Base-by-base conservation (phyloP, 1,140 invertebrate genomes). In the Drosophila paulistorum region DNA sequence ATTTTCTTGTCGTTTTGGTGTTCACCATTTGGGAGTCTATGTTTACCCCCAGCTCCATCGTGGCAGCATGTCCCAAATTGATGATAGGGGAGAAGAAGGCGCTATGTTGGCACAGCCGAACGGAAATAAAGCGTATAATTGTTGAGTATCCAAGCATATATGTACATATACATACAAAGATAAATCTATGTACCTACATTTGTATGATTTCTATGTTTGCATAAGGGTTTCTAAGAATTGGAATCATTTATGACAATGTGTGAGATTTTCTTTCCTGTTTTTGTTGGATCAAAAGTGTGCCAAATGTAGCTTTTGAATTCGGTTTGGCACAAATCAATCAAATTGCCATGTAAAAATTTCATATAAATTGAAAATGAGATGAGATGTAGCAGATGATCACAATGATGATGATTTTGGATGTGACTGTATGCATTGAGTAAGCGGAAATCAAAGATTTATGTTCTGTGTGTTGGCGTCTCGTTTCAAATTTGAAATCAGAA, bases 111-210 rank as follows among this genome's bases (percentile, higher is more conserved):
- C 39, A 66, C 65, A 39, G 14, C 72, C 20, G 17, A 76, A 69
- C 74, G 74, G 74, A 76, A 76, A 75, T 76, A 76, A 69, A 23
- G 59, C 51, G 55, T 63, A 73, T 76, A 77, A 77, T 77, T 77
- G 75, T 65, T 62, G 59, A 67, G 9, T 35, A 35, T 37, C 7
- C n/a, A 58, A 10, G 9, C 48, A 54, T 20, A 39, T 35, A 59
- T 13, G 6, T 20, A 39, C 48, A 54, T 20, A 39, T 35, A 59
- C 7, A 7, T 20, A 39, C 17, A 59, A 13, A 26, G 3, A 13
- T 57, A 57, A 13, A 26, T 30, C 33, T 20, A 66, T 54, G 23
- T 26, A 59, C n/a, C 4, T 20, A 20, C 9, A 14, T 51, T 41
- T 60, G 54, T 57, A 55, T 35, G 42, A 30, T 48, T 66, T 23